Evolutionary conservation across 2,113 vertebrate genomes (phyloP).

Genomic region (Patagioenas fasciata): DNA sequence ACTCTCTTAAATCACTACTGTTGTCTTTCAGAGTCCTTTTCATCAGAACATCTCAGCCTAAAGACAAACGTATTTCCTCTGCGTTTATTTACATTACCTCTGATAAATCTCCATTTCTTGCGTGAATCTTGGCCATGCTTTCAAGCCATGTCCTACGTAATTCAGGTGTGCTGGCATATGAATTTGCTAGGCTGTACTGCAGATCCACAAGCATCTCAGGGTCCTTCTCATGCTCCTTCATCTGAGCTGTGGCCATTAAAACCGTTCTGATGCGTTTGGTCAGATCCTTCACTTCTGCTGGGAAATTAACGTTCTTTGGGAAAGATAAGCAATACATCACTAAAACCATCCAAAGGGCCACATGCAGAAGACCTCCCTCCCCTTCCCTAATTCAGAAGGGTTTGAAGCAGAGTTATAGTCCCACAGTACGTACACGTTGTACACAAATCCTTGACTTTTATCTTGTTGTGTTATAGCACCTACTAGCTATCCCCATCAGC

Average conservation of each 20-base stretch:
- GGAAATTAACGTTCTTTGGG: conserved; percentile 92
- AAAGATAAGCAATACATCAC: conserved; percentile 66
- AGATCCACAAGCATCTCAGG: conserved; percentile 98
- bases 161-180: conserved; percentile 96
- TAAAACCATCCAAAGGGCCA: neutral
- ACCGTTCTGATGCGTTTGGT: conserved; percentile 96
- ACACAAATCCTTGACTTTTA: neutral
- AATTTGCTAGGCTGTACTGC: conserved; percentile 97
- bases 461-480: neutral
- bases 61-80: neutral
- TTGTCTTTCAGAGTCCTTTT: neutral
- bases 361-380: neutral
- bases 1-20: neutral
- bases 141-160: conserved; percentile 96
- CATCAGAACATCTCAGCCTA: neutral
- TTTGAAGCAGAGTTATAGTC: neutral
- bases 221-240: conserved; percentile 99
- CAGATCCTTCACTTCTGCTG: conserved; percentile 96
- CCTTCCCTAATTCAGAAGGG: neutral
- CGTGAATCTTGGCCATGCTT: conserved; percentile 98
- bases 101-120: conserved; percentile 94
- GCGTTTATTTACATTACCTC: conserved; percentile 79
- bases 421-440: accelerated
- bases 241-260: conserved; percentile 97
- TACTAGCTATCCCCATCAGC: neutral